A percentile compares a stretch with the other conserved stretches of the same genome.
These are phyloP conservation scores for Wiebesia pumilae DNA, from an alignment of 1,140 invertebrate genomes.

Conservation along the genomic window DNA sequence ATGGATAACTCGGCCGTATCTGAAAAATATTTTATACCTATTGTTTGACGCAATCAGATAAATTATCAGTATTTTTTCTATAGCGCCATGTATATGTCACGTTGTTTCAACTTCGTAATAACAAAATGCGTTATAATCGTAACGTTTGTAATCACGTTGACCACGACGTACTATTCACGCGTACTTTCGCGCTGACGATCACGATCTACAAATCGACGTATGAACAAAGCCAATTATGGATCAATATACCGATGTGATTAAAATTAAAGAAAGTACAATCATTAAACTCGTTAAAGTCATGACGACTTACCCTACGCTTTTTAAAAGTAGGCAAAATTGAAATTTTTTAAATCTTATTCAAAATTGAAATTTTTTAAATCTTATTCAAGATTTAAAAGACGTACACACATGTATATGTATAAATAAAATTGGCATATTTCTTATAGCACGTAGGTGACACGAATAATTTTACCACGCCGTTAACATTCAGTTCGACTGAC, in stretches of 20 bases:
- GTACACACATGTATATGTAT: too few species aligned
- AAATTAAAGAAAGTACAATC: not conserved
- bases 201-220: not conserved
- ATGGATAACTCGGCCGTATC: not conserved
- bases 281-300: not conserved
- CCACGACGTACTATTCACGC: not conserved
- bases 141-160: not conserved
- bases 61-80: not conserved
- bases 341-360: too few species aligned
- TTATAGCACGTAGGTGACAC: too few species aligned
- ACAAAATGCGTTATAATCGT: not conserved
- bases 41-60: not conserved
- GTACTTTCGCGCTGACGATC: not conserved
- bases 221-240: not conserved
- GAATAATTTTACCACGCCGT: too few species aligned
- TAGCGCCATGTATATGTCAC: not conserved
- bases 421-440: too few species aligned
- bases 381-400: too few species aligned
- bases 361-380: too few species aligned
- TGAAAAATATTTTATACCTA: not conserved
- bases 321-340: too few species aligned
- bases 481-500: too few species aligned
- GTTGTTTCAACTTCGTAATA: not conserved
- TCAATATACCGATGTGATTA: not conserved
- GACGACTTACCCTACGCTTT: too few species aligned